phyloP scores from a whole-genome alignment of 2,888 invertebrate species.

The Stenurella melanura region DNA sequence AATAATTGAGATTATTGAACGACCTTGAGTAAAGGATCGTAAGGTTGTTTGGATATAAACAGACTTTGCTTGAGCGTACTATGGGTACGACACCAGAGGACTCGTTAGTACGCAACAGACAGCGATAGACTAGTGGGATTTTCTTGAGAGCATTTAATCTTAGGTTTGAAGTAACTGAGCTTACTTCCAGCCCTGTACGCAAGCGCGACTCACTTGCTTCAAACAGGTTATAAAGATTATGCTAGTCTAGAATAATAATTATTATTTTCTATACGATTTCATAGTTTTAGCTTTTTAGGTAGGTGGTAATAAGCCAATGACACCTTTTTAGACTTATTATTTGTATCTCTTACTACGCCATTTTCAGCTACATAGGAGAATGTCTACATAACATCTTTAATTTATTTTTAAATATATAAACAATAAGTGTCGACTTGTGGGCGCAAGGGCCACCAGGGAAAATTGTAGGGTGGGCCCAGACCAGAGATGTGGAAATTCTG shows the following conservation, averaged over 20 bases:
- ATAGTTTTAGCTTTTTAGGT: constrained; percentile 31
- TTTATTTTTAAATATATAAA: too few relatives aligned
- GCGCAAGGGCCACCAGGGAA: too few relatives aligned
- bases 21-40: constrained; percentile 60
- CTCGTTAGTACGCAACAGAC: constrained; percentile 40
- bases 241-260: constrained; percentile 37
- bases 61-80: constrained; percentile 31
- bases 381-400: too few relatives aligned
- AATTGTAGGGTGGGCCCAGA: too few relatives aligned
- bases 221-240: constrained; percentile 44
- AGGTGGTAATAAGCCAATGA: constrained; percentile 37
- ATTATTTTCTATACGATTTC: constrained; percentile 40
- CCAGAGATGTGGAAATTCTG: too few relatives aligned
- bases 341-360: constrained; percentile 24
- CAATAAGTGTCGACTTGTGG: too few relatives aligned
- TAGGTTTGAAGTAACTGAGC: constrained; percentile 17
- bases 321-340: constrained; percentile 33
- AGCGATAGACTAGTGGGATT: constrained; percentile 34
- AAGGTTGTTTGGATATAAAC: constrained; percentile 58
- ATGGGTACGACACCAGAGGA: constrained; percentile 33
- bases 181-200: constrained; percentile 5
- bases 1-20: constrained; percentile 57
- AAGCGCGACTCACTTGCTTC: constrained; percentile 11
- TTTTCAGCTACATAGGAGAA: background rate
- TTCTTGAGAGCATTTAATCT: constrained; percentile 35